Evolutionary conservation across 2,113 vertebrate genomes (phyloP), one percentile per base, ranked within the genome.

Genomic region (Tachuris rubrigastra): DNA sequence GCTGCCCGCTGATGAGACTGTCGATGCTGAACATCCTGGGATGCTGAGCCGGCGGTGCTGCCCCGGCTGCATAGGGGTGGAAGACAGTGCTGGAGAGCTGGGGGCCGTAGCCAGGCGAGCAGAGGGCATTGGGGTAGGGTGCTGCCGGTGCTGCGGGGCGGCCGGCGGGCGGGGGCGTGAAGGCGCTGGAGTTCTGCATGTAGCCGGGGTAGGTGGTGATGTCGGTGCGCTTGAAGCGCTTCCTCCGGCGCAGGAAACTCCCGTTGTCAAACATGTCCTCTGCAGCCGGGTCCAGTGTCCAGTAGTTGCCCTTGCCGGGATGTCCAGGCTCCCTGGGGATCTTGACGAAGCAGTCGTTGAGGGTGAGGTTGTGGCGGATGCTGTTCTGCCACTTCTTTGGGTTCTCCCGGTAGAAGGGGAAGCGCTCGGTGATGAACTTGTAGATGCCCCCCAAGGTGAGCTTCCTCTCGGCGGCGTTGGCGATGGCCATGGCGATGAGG

Each of bases 341-440:
- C 97, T 99, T 99, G 93, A 99, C 98, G 96, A 99, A 99, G 90
- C 99, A 99, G 98, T 99, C 99, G 87, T 99, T 99, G 71, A 99
- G 99, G 9, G 99, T 99, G 91, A 99, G 98, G 98, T 99, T 99
- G 98, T 99, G 99, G 37, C 99, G 98, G 98, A 99, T 99, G 96
- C 99, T 99, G 95, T 99, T 99, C 97, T 99, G 99, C 99, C 99
- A 99, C 99, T 99, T 99, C 96, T 99, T 99, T 12, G 99, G 99
- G 98, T 99, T 99, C 96, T 99, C 99, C 42, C 99, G 97, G 97
- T 99, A 99, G 97, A 99, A 99, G 12, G 99, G 99, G 86, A 99
- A 99, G 31, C 99, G 98, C 97, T 99, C 99, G 90, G 98, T 99
- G 97, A 99, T 99, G 98, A 99, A 99, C 89, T 99, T 99, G 90